A percentile compares a stretch with the other conserved stretches of the same genome.
These are phyloP conservation scores for Hydrophis major DNA, from an alignment of 2,797 vertebrate genomes.

Conservation along the genomic window DNA sequence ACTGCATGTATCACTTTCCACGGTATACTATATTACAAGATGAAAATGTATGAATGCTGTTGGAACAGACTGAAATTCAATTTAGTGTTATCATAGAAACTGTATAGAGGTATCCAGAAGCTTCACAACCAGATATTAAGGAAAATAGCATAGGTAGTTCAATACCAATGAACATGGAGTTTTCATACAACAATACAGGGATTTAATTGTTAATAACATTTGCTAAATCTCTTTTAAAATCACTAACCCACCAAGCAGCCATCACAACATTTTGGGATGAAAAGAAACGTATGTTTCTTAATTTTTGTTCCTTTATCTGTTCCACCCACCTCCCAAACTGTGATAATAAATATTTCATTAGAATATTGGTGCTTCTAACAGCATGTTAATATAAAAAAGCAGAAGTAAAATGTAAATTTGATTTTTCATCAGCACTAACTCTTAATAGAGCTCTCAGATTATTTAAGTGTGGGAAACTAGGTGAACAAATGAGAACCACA, in stretches of 20 bases:
- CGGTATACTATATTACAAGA: neutral
- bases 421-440: constrained; percentile 52
- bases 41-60: neutral
- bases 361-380: constrained; percentile 52
- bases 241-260: neutral
- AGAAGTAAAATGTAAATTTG: constrained; percentile 55
- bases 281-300: constrained; percentile 40
- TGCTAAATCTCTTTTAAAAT: neutral
- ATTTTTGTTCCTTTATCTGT: neutral
- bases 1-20: neutral
- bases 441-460: constrained; percentile 51
- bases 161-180: neutral
- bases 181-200: neutral
- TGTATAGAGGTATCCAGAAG: neutral
- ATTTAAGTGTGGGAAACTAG: constrained; percentile 57
- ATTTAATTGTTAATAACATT: neutral
- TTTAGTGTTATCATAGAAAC: neutral
- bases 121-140: neutral
- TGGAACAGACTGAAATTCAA: neutral
- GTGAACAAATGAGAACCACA: constrained; percentile 57
- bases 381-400: constrained; percentile 49
- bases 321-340: constrained; percentile 43
- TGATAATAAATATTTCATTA: constrained; percentile 49
- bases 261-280: neutral
- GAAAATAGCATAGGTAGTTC: neutral